Percentiles rank a stretch among this genome's conserved stretches.
Conservation (phyloP, 2,888 invertebrate genomes). For the Pilophorus perplexus region DNA sequence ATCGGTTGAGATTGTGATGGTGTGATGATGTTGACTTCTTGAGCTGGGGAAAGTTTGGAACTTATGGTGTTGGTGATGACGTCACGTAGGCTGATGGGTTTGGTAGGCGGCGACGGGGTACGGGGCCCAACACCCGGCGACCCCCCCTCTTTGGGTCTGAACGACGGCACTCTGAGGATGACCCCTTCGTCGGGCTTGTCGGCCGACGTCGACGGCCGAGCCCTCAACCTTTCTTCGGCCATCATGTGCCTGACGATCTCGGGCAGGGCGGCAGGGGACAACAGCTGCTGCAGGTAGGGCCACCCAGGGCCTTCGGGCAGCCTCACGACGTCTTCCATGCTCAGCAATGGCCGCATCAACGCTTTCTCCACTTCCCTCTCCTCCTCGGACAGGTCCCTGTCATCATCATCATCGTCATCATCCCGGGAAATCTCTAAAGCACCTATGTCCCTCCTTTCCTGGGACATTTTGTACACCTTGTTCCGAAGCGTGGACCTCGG, state of each 20-base stretch:
- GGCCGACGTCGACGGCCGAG: slow-evolving; percentile 48
- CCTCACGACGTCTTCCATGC: slow-evolving; percentile 61
- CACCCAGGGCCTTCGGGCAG: slow-evolving; percentile 53
- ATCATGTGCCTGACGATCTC: slow-evolving; percentile 60
- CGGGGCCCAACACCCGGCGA: slow-evolving; percentile 34
- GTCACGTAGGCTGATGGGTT: slow-evolving; percentile 65
- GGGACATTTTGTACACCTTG: slow-evolving; percentile 83
- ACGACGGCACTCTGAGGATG: slow-evolving; percentile 92
- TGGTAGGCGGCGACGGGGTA: slow-evolving; percentile 48
- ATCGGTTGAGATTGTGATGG: slow-evolving; percentile 38
- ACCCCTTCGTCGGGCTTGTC: slow-evolving; percentile 55
- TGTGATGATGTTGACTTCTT: slow-evolving; percentile 45
- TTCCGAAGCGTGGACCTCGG: slow-evolving; percentile 94
- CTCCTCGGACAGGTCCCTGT: slow-evolving; percentile 52
- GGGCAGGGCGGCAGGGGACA: slow-evolving; percentile 55
- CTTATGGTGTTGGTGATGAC: slow-evolving; percentile 90
- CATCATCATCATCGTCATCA: slow-evolving; percentile 56
- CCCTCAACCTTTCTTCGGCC: slow-evolving; percentile 57
- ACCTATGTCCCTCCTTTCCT: slow-evolving; percentile 57
- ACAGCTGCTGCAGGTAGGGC: slow-evolving; percentile 57
- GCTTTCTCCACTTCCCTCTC: slow-evolving; percentile 55
- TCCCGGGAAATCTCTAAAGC: slow-evolving; percentile 45
- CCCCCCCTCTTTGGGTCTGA: slow-evolving; percentile 60
- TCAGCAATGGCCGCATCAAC: slow-evolving; percentile 58
- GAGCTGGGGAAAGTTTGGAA: slow-evolving; percentile 57